phyloP scores from a whole-genome alignment of 2,113 vertebrate species.

The Orthochromis malagaraziensis region DNA sequence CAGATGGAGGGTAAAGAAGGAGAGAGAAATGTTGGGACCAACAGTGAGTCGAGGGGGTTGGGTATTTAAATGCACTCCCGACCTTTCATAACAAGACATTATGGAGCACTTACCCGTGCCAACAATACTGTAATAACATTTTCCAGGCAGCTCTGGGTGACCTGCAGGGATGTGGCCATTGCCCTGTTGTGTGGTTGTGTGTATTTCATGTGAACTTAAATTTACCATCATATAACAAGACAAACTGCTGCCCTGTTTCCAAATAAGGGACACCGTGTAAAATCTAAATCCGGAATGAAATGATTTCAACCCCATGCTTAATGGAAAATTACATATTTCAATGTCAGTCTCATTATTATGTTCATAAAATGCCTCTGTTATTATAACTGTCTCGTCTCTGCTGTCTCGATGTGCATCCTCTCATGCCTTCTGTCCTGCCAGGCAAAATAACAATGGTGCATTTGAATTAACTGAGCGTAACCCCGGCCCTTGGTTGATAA shows the following conservation, averaged over 20 bases:
- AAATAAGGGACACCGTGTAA: not conserved
- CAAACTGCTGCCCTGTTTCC: not conserved
- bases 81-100: constrained; percentile 48
- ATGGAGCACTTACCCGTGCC: constrained; percentile 20
- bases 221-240: not conserved
- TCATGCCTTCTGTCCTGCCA: not conserved
- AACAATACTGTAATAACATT: constrained; percentile 38
- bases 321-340: not conserved
- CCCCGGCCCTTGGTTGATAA: not conserved
- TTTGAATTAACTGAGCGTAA: constrained; percentile 30
- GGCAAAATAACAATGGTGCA: not conserved
- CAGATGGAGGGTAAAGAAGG: not conserved
- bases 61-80: constrained; percentile 11
- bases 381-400: not conserved
- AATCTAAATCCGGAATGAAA: not conserved
- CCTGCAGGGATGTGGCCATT: not conserved
- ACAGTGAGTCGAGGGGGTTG: not conserved
- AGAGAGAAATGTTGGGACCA: not conserved
- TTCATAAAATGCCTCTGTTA: not conserved
- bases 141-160: not conserved
- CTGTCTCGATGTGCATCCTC: not conserved
- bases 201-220: not conserved
- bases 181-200: not conserved
- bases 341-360: not conserved
- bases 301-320: not conserved